These are phyloP conservation scores for Sebastes nivosus DNA, from an alignment of 2,797 vertebrate species.

Conservation along the genomic window DNA sequence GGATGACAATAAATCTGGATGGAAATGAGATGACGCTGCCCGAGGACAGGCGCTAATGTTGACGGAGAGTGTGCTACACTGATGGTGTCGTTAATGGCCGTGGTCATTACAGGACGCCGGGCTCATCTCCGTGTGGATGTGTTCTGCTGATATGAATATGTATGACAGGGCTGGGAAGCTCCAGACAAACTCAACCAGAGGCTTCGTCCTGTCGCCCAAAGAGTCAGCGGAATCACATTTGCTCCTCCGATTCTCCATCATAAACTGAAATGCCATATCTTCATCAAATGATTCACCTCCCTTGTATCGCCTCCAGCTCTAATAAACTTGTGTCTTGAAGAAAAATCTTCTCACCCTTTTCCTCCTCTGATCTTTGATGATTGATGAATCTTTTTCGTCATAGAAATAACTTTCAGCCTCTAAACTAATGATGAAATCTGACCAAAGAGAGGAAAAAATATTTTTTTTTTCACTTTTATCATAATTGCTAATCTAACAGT, in stretches of 20 bases:
- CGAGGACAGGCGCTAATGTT: constrained; percentile 42
- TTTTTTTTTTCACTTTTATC: too few species aligned
- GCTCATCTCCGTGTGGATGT: constrained; percentile 6
- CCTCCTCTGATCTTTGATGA: not conserved
- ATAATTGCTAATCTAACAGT: accelerated
- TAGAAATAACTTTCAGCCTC: not conserved
- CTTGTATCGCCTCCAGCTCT: not conserved
- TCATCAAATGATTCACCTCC: not conserved
- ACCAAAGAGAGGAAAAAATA: not conserved
- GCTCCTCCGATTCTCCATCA: constrained; percentile 3
- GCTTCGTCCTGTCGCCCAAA: not conserved
- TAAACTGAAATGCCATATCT: not conserved
- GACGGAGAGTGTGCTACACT: constrained; percentile 25
- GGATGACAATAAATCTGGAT: constrained; percentile 36
- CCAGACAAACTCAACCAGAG: not conserved
- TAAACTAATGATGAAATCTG: not conserved
- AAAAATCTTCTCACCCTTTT: not conserved
- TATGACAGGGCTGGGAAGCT: not conserved
- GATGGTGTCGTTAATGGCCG: constrained; percentile 46
- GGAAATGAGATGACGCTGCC: constrained; percentile 28
- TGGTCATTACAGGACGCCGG: constrained; percentile 21
- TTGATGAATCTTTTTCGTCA: not conserved
- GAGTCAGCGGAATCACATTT: not conserved
- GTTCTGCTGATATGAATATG: constrained; percentile 36
- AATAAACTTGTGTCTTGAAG: not conserved